These are phyloP conservation scores for Hippasteria phrygiana DNA, from an alignment of 53 echinoderm and acorn worm species.

Conservation along the genomic window DNA sequence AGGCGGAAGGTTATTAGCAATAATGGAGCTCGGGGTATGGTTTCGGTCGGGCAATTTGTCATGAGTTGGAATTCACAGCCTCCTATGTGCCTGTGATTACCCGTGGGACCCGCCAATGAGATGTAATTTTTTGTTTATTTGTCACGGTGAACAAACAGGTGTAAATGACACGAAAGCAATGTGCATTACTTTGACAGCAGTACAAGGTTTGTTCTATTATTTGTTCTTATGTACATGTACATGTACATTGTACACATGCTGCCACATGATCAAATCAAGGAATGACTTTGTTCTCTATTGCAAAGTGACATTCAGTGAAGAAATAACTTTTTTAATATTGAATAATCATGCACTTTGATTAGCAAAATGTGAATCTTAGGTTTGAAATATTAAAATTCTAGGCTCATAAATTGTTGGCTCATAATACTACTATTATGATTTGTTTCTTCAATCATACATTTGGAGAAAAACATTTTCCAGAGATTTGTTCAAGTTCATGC, in stretches of 20 bases:
- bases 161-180: neutral
- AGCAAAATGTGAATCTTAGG: too few relatives aligned
- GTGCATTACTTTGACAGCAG: neutral
- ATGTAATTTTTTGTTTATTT: neutral
- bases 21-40: constrained; percentile 10
- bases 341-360: too few relatives aligned
- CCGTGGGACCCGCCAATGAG: neutral
- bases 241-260: neutral
- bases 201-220: neutral
- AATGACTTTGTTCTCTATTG: too few relatives aligned
- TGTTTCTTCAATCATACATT: too few relatives aligned
- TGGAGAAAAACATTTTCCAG: too few relatives aligned
- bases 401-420: too few relatives aligned
- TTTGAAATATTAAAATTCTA: too few relatives aligned
- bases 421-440: too few relatives aligned
- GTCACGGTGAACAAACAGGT: neutral
- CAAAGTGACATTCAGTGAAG: too few relatives aligned
- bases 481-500: too few relatives aligned
- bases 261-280: too few relatives aligned
- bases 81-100: constrained; percentile 2
- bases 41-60: constrained; percentile 49
- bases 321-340: too few relatives aligned
- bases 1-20: constrained; percentile 25
- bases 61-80: constrained; percentile 25
- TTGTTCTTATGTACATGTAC: neutral